phyloP scores from a whole-genome alignment of 2,113 vertebrate species.

The Aegotheles bennettii region DNA sequence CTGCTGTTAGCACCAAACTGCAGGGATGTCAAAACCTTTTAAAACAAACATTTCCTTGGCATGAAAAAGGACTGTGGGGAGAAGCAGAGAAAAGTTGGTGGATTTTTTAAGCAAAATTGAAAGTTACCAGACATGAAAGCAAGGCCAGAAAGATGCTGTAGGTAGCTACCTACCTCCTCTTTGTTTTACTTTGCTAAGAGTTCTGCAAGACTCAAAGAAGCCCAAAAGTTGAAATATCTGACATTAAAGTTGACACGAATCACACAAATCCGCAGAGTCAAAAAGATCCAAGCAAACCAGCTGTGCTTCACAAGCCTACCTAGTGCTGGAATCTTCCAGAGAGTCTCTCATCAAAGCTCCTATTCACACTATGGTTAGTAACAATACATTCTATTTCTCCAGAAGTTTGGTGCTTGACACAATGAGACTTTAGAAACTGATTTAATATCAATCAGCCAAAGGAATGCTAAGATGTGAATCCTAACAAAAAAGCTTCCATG shows the following conservation, averaged over 20 bases:
- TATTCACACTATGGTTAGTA: neutral
- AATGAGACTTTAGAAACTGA: neutral
- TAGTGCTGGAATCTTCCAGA: neutral
- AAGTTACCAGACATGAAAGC: neutral
- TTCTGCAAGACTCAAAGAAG: neutral
- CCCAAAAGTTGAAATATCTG: neutral
- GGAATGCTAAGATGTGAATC: neutral
- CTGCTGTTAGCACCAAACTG: neutral
- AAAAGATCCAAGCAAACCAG: neutral
- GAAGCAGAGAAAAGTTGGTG: neutral
- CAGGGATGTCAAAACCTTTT: neutral
- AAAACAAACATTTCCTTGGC: neutral
- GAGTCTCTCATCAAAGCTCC: neutral
- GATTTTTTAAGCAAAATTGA: neutral
- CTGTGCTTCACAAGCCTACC: neutral
- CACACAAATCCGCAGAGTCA: neutral
- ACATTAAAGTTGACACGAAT: neutral
- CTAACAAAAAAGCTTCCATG: neutral
- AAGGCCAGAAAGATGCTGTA: neutral
- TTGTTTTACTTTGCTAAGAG: neutral
- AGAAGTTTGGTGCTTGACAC: neutral
- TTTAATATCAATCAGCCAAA: neutral
- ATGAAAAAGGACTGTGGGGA: neutral
- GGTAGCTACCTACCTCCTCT: neutral
- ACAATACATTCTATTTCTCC: neutral